A percentile compares a stretch with the other conserved stretches of the same genome.
phyloP scores from a whole-genome alignment of 2,888 invertebrate genomes.

The Unio delphinus region DNA sequence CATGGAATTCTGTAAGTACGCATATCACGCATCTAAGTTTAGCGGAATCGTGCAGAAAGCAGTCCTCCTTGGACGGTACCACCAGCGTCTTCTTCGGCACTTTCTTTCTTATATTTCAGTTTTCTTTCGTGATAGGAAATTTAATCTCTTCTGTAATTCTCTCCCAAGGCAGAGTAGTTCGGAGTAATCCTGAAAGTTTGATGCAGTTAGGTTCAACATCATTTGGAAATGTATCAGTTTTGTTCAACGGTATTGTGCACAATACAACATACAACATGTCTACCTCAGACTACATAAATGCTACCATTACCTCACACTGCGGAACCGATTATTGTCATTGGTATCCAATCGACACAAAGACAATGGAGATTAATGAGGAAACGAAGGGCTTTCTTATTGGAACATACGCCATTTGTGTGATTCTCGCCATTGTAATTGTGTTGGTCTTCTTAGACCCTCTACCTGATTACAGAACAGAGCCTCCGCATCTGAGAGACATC shows the following conservation, averaged over 20 bases:
- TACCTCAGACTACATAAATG: not conserved
- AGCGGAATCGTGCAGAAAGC: constrained; percentile 50
- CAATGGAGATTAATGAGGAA: constrained; percentile 29
- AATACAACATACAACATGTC: not conserved
- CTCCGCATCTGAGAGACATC: constrained; percentile 23
- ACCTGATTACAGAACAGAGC: constrained; percentile 30
- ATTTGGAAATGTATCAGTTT: not conserved
- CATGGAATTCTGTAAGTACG: constrained; percentile 67
- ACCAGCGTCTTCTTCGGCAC: constrained; percentile 65
- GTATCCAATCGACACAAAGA: constrained; percentile 22
- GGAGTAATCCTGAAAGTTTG: not conserved
- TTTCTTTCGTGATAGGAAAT: constrained; percentile 62
- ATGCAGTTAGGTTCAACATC: not conserved
- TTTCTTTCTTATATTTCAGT: constrained; percentile 62
- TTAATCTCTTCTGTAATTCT: constrained; percentile 63
- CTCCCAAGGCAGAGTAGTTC: constrained; percentile 5
- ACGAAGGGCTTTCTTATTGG: constrained; percentile 58
- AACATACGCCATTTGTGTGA: constrained; percentile 51
- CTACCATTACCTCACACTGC: constrained; percentile 26
- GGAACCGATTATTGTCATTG: constrained; percentile 55
- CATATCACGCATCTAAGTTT: constrained; percentile 64
- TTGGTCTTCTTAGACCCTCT: constrained; percentile 58
- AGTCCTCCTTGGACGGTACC: constrained; percentile 46
- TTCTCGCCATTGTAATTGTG: constrained; percentile 51
- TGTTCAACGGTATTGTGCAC: not conserved